Evolutionary conservation across 1,140 invertebrate genomes (phyloP).

Genomic region (Prorops nasuta): DNA sequence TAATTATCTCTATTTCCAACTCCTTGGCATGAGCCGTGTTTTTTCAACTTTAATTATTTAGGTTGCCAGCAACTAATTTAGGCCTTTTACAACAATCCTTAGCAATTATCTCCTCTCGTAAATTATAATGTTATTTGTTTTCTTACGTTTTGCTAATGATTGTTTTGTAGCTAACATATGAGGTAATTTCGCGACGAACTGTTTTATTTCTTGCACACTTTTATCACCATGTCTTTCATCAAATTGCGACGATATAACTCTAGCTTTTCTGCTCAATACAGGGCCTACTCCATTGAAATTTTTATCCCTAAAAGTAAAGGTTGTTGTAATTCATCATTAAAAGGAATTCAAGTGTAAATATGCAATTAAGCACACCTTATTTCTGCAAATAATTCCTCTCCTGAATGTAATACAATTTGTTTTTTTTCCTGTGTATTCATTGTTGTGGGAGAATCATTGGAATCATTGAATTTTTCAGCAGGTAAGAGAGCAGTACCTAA

Average conservation of each 20-base stretch:
- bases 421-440: conserved; percentile 71
- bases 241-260: conserved; percentile 80
- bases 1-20: too few relatives aligned
- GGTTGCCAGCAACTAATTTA: too few relatives aligned
- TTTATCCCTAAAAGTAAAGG: conserved; percentile 68
- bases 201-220: conserved; percentile 90
- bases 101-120: too few relatives aligned
- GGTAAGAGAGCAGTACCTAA: conserved; percentile 81
- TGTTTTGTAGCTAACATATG: conserved; percentile 86
- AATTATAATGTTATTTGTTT: background rate
- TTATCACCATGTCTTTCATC: conserved; percentile 84
- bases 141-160: conserved; percentile 66
- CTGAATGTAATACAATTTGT: conserved; percentile 84
- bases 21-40: too few relatives aligned
- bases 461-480: conserved; percentile 75
- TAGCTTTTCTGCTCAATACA: conserved; percentile 83
- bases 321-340: background rate
- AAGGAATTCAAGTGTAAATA: background rate
- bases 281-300: conserved; percentile 91
- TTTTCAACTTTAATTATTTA: too few relatives aligned
- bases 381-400: conserved; percentile 86
- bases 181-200: conserved; percentile 87
- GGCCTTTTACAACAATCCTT: too few relatives aligned
- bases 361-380: conserved; percentile 52
- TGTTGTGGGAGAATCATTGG: conserved; percentile 63